Percentiles rank a stretch among this genome's conserved stretches.
Conservation (phyloP, 2,797 vertebrate genomes). For the Podargus strigoides region DNA sequence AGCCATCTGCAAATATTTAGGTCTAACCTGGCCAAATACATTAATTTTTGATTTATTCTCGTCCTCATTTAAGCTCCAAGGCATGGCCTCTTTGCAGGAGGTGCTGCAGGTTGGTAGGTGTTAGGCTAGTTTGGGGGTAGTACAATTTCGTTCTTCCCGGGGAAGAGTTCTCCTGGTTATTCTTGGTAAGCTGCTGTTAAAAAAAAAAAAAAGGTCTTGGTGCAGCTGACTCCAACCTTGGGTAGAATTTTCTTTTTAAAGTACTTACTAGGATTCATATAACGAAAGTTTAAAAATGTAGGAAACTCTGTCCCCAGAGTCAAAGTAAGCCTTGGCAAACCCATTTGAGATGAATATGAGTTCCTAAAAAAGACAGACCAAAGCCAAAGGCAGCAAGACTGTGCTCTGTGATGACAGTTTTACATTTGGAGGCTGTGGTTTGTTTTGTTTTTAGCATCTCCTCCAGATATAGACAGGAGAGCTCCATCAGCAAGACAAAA, state of each 20-base stretch:
- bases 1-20: neutral
- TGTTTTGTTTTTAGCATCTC: neutral
- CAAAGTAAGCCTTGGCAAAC: neutral
- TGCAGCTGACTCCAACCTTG: neutral
- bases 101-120: neutral
- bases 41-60: neutral
- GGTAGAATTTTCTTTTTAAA: neutral
- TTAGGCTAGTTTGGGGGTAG: neutral
- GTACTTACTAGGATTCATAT: neutral
- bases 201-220: neutral
- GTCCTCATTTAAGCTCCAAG: neutral
- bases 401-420: neutral
- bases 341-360: neutral
- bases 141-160: neutral
- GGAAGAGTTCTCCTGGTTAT: neutral
- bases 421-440: neutral
- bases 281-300: neutral
- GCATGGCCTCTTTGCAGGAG: neutral
- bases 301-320: neutral
- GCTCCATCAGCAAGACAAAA: neutral
- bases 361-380: neutral
- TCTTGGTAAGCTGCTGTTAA: neutral
- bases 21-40: neutral
- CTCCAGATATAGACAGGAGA: neutral
- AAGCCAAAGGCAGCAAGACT: neutral